These are phyloP conservation scores for Mimas tiliae DNA, from an alignment of 2,888 invertebrate genomes.

Conservation along the genomic window DNA sequence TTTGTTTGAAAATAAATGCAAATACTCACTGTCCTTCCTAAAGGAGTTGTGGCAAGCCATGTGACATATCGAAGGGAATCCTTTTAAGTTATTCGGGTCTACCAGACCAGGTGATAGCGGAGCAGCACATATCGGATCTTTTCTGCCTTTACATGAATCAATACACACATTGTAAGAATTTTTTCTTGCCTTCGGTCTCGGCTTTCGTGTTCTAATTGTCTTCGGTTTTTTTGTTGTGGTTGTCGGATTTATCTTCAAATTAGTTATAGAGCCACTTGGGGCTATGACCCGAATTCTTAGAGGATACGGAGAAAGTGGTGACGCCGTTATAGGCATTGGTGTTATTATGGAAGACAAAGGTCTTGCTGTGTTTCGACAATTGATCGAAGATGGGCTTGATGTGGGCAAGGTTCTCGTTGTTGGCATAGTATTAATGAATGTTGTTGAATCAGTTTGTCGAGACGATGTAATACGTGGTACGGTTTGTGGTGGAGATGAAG, in stretches of 20 bases:
- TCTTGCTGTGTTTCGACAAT: not conserved
- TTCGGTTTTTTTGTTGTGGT: constrained; percentile 53
- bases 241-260: constrained; percentile 61
- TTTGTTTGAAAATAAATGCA: not conserved
- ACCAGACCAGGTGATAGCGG: constrained; percentile 60
- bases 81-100: constrained; percentile 67
- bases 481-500: constrained; percentile 14
- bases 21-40: constrained; percentile 67
- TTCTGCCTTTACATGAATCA: constrained; percentile 62
- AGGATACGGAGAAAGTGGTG: constrained; percentile 32
- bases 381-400: not conserved
- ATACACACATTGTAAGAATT: constrained; percentile 70
- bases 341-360: constrained; percentile 22
- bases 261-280: constrained; percentile 67
- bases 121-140: constrained; percentile 68
- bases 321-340: constrained; percentile 9
- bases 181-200: constrained; percentile 58
- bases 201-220: constrained; percentile 51
- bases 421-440: not conserved
- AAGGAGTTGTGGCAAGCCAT: constrained; percentile 79
- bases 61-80: constrained; percentile 76
- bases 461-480: constrained; percentile 26
- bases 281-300: constrained; percentile 66
- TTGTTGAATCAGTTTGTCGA: constrained; percentile 38
- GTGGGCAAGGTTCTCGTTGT: not conserved